Evolutionary conservation across 2,888 invertebrate species (phyloP).

Genomic region (Pandemis cinnamomeana): DNA sequence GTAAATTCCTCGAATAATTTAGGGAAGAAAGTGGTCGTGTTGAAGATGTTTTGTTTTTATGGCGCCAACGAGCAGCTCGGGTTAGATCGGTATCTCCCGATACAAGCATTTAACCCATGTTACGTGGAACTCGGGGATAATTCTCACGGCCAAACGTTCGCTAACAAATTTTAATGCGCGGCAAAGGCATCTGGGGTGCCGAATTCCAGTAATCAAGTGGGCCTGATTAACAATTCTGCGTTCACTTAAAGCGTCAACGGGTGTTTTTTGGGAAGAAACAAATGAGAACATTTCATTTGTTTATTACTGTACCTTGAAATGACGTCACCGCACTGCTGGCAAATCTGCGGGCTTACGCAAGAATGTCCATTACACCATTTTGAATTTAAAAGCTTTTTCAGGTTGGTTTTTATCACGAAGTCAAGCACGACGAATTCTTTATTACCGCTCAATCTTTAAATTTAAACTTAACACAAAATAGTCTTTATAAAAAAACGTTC

Average conservation of each 20-base stretch:
- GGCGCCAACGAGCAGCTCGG: slow-evolving; percentile 81
- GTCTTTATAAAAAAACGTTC: neutral
- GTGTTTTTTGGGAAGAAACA: neutral
- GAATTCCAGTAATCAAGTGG: slow-evolving; percentile 39
- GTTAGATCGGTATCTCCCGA: slow-evolving; percentile 82
- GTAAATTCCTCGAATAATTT: slow-evolving; percentile 84
- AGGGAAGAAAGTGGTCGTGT: slow-evolving; percentile 82
- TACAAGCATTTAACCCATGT: slow-evolving; percentile 84
- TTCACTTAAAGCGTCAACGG: slow-evolving; percentile 23
- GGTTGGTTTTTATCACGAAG: neutral
- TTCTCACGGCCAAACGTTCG: slow-evolving; percentile 77
- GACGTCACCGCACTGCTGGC: neutral
- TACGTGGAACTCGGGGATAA: slow-evolving; percentile 77
- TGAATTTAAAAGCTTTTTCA: slow-evolving; percentile 1
- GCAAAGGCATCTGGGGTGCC: slow-evolving; percentile 48
- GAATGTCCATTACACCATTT: neutral
- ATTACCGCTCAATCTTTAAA: no score
- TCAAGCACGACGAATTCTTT: neutral
- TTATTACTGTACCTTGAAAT: neutral
- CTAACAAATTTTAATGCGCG: slow-evolving; percentile 77
- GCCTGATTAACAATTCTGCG: slow-evolving; percentile 10
- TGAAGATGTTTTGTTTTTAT: slow-evolving; percentile 83
- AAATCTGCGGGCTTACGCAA: neutral
- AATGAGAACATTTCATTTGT: slow-evolving; percentile 9
- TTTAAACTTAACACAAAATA: neutral